Conservation (phyloP, 2,113 vertebrate genomes). For the Centropristis striata region DNA sequence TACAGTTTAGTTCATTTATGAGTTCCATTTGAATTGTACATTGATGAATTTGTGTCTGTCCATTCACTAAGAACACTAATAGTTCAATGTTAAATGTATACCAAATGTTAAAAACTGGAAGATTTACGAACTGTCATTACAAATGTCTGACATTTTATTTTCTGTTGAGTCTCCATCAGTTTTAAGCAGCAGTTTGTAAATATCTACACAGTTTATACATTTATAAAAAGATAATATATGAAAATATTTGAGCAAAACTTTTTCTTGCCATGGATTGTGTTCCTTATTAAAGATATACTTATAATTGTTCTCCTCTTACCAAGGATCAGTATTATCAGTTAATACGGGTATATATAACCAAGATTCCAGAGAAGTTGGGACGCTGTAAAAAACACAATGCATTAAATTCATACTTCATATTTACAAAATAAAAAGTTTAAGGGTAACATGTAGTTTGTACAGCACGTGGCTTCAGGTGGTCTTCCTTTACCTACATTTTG, state of each 20-base stretch:
- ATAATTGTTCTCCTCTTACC: background rate
- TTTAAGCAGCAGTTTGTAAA: background rate
- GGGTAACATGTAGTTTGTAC: too few species aligned
- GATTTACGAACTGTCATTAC: background rate
- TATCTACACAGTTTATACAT: background rate
- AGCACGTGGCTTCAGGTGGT: too few species aligned
- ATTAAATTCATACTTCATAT: too few species aligned
- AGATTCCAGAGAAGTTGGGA: too few species aligned
- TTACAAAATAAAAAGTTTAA: too few species aligned
- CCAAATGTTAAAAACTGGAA: background rate
- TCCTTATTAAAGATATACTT: background rate
- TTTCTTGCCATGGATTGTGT: background rate
- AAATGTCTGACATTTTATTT: background rate
- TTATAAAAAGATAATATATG: background rate
- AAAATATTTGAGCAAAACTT: background rate
- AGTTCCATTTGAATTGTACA: background rate
- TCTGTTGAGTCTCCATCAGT: background rate
- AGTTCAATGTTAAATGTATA: background rate
- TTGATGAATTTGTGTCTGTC: background rate
- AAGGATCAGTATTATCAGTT: constrained; percentile 15
- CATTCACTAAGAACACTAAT: background rate
- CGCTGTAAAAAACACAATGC: too few species aligned
- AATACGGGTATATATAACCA: background rate
- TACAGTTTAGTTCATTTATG: background rate
- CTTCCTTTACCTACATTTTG: too few species aligned